These are phyloP conservation scores for Panagrolaimus sp. DNA, from an alignment of 1,140 invertebrate genomes.

Conservation along the genomic window DNA sequence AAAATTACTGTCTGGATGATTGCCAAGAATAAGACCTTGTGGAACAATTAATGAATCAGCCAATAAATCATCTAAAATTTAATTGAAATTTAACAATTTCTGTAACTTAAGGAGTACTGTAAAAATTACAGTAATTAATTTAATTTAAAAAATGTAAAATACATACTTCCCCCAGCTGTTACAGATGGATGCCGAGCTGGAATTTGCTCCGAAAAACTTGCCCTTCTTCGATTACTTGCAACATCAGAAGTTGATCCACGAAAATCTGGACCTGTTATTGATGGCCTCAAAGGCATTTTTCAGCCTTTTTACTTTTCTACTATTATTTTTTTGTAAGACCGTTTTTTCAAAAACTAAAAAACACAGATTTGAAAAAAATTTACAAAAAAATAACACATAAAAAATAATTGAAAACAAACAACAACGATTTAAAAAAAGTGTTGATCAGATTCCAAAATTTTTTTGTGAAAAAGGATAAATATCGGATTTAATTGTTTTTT, in stretches of 20 bases:
- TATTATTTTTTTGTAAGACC: too few species aligned
- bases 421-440: too few species aligned
- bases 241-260: constrained; percentile 1
- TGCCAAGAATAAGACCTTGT: constrained; percentile 28
- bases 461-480: too few species aligned
- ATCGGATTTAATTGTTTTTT: too few species aligned
- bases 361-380: too few species aligned
- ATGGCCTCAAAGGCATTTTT: constrained; percentile 4
- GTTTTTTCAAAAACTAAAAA: too few species aligned
- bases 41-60: neutral
- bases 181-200: neutral
- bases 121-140: neutral
- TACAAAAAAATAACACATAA: too few species aligned
- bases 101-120: too few species aligned
- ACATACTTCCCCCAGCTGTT: neutral
- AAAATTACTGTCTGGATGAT: constrained; percentile 30
- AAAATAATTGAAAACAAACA: too few species aligned
- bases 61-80: neutral
- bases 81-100: too few species aligned
- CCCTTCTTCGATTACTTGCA: neutral
- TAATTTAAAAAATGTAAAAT: neutral
- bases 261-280: neutral
- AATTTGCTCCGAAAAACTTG: neutral
- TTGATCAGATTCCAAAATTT: too few species aligned
- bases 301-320: too few species aligned